Percentiles rank a stretch among this genome's conserved stretches.
These are phyloP conservation scores for sheep (Ovis aries) DNA, from an alignment of 2,113 vertebrate species.

Conservation along the genomic window DNA sequence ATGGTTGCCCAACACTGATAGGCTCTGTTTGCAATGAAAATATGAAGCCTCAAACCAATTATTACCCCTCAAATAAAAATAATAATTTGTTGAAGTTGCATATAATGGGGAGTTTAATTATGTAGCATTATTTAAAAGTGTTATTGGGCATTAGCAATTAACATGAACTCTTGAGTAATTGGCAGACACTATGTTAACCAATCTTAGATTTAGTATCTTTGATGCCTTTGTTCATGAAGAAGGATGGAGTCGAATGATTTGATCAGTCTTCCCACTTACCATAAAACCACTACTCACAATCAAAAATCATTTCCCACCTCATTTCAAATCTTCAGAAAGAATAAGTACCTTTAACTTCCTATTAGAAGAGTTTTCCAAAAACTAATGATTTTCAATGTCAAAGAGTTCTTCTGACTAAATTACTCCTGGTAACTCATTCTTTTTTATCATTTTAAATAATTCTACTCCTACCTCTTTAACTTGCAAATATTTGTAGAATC, in stretches of 20 bases:
- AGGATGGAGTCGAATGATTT: background rate
- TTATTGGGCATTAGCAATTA: background rate
- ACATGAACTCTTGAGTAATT: background rate
- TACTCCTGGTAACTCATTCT: conserved; percentile 17
- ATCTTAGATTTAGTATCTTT: conserved; percentile 30
- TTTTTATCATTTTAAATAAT: conserved; percentile 29
- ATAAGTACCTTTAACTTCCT: background rate
- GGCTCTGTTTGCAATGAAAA: conserved; percentile 3
- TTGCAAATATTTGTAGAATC: conserved; percentile 60
- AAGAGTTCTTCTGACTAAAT: conserved; percentile 45
- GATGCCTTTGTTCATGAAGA: background rate
- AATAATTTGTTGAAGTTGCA: background rate
- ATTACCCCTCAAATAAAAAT: background rate
- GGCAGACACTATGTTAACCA: background rate
- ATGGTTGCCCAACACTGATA: background rate
- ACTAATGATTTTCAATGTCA: conserved; percentile 53
- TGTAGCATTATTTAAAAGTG: background rate
- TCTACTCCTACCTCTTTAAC: conserved; percentile 34
- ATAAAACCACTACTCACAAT: background rate
- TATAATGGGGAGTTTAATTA: background rate
- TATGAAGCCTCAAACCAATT: background rate
- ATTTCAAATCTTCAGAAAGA: conserved; percentile 19
- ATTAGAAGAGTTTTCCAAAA: conserved; percentile 37
- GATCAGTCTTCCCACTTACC: conserved; percentile 8
- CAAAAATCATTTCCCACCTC: background rate